A percentile compares a stretch with the other conserved stretches of the same genome.
Evolutionary conservation across 2,797 vertebrate genomes (phyloP).

Genomic region (Diglossa cyanea): DNA sequence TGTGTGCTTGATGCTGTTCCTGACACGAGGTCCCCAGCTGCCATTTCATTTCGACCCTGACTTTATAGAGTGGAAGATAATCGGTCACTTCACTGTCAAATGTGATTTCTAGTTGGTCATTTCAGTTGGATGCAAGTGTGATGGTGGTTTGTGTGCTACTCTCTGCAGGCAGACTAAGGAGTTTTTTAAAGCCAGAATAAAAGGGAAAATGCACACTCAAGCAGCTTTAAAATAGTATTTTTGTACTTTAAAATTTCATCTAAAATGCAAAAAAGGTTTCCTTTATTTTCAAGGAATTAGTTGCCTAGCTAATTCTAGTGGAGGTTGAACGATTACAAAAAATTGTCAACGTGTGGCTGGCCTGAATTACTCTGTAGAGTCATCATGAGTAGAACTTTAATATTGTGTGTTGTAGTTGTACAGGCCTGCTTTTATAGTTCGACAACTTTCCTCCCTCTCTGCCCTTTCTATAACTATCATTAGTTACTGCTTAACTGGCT

Average conservation of each 20-base stretch:
- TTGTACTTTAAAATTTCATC: background rate
- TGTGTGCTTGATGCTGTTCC: background rate
- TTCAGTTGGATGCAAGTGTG: background rate
- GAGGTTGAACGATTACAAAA: background rate
- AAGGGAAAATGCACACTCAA: background rate
- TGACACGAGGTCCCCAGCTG: background rate
- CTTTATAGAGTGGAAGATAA: constrained; percentile 24
- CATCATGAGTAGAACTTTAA: background rate
- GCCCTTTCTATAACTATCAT: background rate
- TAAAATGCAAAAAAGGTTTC: background rate
- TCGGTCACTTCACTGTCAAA: background rate
- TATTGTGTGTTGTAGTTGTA: background rate
- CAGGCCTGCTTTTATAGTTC: background rate
- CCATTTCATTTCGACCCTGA: background rate
- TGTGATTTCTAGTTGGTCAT: background rate
- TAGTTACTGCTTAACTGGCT: background rate
- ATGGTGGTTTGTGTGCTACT: background rate
- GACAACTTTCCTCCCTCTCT: background rate
- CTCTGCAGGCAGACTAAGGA: background rate
- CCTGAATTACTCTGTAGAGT: background rate
- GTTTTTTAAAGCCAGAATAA: background rate
- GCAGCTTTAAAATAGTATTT: background rate
- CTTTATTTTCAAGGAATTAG: background rate
- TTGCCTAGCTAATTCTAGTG: background rate
- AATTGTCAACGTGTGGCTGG: background rate